Percentiles rank a stretch among this genome's conserved stretches.
These are phyloP conservation scores for Drosophila truncata DNA, from an alignment of 1,140 invertebrate genomes.

Conservation along the genomic window DNA sequence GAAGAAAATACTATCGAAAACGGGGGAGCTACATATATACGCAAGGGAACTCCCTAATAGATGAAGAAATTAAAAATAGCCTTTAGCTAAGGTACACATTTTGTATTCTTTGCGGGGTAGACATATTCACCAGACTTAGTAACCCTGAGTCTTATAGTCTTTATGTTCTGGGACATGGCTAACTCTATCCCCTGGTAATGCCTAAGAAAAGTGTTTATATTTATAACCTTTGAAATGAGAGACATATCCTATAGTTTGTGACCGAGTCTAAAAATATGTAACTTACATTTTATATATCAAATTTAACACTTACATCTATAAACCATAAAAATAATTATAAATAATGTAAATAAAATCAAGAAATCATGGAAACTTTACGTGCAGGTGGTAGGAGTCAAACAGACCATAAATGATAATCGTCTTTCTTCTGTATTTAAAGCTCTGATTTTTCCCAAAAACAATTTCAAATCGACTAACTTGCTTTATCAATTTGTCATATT, in stretches of 20 bases:
- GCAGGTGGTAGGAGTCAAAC: background rate
- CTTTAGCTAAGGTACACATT: background rate
- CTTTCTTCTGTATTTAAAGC: conserved; percentile 5
- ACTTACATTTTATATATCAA: background rate
- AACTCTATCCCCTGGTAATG: background rate
- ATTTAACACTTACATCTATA: background rate
- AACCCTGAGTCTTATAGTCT: background rate
- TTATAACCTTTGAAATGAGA: no score
- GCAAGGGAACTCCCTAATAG: no score
- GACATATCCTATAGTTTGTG: background rate
- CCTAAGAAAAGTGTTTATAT: background rate
- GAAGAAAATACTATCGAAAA: no score
- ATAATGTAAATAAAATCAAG: conserved; percentile 1
- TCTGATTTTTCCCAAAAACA: conserved; percentile 36
- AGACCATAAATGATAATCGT: conserved; percentile 31
- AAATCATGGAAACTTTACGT: conserved; percentile 19
- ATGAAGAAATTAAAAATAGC: no score
- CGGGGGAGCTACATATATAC: no score
- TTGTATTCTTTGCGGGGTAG: background rate
- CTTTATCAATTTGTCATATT: conserved; percentile 42
- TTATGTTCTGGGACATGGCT: background rate
- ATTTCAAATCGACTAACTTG: conserved; percentile 2
- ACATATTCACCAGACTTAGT: no score
- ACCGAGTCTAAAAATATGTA: background rate
- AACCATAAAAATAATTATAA: background rate